A percentile compares a stretch with the other conserved stretches of the same genome.
Conservation (phyloP, 2,113 vertebrate genomes). For the Rhodinocichla rosea region DNA sequence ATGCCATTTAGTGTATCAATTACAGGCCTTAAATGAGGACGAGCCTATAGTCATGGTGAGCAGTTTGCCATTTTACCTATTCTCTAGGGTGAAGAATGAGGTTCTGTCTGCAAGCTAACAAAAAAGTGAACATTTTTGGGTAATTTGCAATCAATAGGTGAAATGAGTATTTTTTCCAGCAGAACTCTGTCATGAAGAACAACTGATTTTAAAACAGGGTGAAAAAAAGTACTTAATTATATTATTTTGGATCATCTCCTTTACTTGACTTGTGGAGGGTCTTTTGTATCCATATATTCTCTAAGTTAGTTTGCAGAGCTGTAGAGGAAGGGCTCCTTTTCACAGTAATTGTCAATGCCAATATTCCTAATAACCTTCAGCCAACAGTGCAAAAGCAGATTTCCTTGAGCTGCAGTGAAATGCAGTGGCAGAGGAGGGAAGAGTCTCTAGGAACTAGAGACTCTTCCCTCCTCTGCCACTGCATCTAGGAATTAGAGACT, state of each 20-base stretch:
- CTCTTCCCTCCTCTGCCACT: too few relatives aligned
- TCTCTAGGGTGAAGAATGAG: neutral
- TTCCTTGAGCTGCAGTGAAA: neutral
- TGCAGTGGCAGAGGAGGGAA: neutral
- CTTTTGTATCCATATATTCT: neutral
- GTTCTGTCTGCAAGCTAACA: neutral
- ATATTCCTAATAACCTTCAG: neutral
- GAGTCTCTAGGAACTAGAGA: neutral
- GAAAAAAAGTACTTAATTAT: neutral
- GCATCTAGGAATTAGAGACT: neutral
- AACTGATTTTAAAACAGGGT: neutral
- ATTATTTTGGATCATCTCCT: neutral
- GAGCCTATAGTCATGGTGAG: neutral
- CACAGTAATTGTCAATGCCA: neutral
- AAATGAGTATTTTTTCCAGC: neutral
- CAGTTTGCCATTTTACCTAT: neutral
- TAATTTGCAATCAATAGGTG: neutral
- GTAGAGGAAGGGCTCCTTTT: neutral
- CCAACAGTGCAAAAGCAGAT: neutral
- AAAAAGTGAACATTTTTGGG: neutral
- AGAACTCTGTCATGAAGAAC: neutral
- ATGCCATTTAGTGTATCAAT: neutral
- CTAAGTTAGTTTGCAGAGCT: neutral
- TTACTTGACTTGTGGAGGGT: neutral
- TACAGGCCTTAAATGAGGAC: slow-evolving; percentile 21